phyloP scores from a whole-genome alignment of 1,140 invertebrate genomes.

The Pseudachorutes palmiensis region DNA sequence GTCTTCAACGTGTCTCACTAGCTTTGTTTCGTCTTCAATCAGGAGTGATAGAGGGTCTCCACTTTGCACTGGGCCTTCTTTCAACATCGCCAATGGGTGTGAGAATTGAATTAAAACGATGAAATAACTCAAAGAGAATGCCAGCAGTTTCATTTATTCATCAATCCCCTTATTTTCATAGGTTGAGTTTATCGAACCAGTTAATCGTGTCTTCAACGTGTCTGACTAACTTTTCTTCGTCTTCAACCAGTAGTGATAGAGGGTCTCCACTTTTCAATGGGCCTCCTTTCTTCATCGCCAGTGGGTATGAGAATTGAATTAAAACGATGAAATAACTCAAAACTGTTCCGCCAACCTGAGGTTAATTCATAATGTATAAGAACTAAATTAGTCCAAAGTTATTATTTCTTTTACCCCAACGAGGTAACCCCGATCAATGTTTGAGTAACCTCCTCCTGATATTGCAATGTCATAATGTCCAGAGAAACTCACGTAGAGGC shows the following conservation, averaged over 20 bases:
- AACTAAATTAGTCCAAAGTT: too few relatives aligned
- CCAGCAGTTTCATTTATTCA: not conserved
- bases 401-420: conserved; percentile 9
- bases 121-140: conserved; percentile 5
- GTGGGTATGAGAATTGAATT: conserved; percentile 5
- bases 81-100: not conserved
- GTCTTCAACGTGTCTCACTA: not conserved
- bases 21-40: not conserved
- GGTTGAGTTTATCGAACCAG: not conserved
- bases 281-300: not conserved
- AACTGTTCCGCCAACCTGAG: conserved; percentile 11
- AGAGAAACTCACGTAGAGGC: conserved; percentile 26
- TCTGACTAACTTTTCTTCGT: not conserved
- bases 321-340: conserved; percentile 9
- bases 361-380: too few relatives aligned
- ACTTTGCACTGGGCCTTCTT: not conserved
- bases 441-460: conserved; percentile 16
- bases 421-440: conserved; percentile 16
- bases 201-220: not conserved
- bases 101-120: conserved; percentile 11
- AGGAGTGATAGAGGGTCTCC: too few relatives aligned
- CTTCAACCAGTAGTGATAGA: not conserved
- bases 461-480: conserved; percentile 26
- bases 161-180: not conserved
- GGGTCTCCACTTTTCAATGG: not conserved